These are phyloP conservation scores for Uria aalge DNA, from an alignment of 2,113 vertebrate genomes.

Conservation along the genomic window DNA sequence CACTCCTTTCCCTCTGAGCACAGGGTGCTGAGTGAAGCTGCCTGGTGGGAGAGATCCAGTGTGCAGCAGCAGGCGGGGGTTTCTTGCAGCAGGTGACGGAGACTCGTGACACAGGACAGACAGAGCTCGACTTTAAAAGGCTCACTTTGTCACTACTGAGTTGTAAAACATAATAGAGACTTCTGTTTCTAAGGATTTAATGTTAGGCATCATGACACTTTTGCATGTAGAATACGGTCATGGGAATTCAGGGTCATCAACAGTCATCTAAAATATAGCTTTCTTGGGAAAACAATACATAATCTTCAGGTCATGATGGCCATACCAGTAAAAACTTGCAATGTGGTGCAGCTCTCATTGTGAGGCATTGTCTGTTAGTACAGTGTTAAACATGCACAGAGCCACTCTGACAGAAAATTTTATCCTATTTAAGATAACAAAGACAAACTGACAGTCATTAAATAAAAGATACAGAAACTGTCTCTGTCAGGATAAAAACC, in stretches of 20 bases:
- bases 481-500: neutral
- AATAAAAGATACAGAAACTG: neutral
- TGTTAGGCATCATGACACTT: neutral
- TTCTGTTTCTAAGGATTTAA: neutral
- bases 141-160: neutral
- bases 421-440: constrained; percentile 12
- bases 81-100: neutral
- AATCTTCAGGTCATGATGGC: neutral
- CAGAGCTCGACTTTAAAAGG: neutral
- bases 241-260: neutral
- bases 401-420: neutral
- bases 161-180: neutral
- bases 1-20: neutral
- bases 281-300: neutral
- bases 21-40: neutral
- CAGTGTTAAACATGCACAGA: neutral
- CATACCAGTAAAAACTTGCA: neutral
- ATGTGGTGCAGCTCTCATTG: neutral
- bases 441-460: neutral
- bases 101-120: neutral
- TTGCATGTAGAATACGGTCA: neutral
- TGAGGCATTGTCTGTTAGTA: neutral
- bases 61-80: neutral
- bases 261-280: neutral
- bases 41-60: neutral